Conservation (phyloP, 35 echinoderm and acorn worm species). For the Eucidaris tribuloides region DNA sequence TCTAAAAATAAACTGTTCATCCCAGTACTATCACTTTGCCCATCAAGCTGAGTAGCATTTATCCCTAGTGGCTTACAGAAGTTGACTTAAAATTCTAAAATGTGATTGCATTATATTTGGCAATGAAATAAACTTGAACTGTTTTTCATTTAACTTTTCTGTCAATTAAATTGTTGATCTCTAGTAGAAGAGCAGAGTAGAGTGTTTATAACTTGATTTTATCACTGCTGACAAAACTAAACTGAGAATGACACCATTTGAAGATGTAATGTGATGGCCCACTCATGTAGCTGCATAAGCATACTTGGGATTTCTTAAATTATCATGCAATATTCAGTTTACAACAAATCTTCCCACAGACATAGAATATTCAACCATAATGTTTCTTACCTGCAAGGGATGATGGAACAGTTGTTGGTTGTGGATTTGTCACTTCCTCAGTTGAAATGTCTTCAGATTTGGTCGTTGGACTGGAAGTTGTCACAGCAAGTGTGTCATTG, state of each 20-base stretch:
- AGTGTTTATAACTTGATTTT: no score
- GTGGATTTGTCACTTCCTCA: not conserved
- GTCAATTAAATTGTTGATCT: no score
- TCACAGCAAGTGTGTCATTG: not conserved
- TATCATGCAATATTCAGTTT: not conserved
- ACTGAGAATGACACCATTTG: not conserved
- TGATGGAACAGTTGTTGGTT: not conserved
- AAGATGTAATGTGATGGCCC: not conserved
- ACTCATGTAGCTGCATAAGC: not conserved
- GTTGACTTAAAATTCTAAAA: no score
- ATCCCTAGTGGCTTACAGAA: no score
- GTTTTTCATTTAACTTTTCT: no score
- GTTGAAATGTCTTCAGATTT: not conserved
- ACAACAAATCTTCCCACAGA: not conserved
- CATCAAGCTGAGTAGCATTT: no score
- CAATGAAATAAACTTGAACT: no score
- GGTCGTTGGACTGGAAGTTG: not conserved
- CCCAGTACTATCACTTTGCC: no score
- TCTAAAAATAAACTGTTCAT: no score
- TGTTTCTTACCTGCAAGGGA: not conserved
- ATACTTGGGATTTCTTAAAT: not conserved
- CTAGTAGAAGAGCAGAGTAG: no score
- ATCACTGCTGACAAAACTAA: no score
- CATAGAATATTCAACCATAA: not conserved
- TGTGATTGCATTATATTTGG: no score